Percentiles rank a stretch among this genome's conserved stretches.
Evolutionary conservation across 2,797 vertebrate species (phyloP).

Genomic region (Bovichtus diacanthus): DNA sequence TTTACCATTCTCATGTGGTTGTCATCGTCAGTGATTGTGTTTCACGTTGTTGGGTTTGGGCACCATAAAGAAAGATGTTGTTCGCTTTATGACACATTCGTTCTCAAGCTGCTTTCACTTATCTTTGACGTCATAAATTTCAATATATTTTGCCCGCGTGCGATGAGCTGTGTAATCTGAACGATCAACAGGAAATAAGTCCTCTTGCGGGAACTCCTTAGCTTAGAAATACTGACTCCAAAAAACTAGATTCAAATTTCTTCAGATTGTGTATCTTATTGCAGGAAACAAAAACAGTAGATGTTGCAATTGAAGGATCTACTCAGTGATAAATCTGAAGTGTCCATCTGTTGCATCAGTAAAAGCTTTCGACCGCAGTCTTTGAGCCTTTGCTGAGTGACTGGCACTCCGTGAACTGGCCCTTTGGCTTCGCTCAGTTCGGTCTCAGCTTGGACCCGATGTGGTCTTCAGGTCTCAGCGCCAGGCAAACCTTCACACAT

Average conservation of each 20-base stretch:
- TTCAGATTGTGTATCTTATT: constrained; percentile 5
- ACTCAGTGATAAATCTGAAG: constrained; percentile 9
- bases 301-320: constrained; percentile 43
- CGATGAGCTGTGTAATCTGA: constrained; percentile 22
- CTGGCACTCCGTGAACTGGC: constrained; percentile 24
- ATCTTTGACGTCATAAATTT: constrained; percentile 21
- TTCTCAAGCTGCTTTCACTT: constrained; percentile 58
- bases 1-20: constrained; percentile 49
- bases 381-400: constrained; percentile 18
- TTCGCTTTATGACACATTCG: constrained; percentile 25
- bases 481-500: constrained; percentile 75
- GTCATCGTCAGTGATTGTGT: constrained; percentile 34
- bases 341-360: constrained; percentile 38
- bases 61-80: constrained; percentile 35
- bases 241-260: constrained; percentile 12
- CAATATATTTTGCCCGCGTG: background rate
- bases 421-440: constrained; percentile 34
- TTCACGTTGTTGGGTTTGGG: constrained; percentile 24
- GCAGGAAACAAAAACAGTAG: constrained; percentile 31
- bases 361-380: constrained; percentile 21
- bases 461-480: constrained; percentile 28
- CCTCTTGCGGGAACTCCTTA: constrained; percentile 29
- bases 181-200: constrained; percentile 34
- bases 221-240: constrained; percentile 44
- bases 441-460: constrained; percentile 46